Evolutionary conservation across 1,140 invertebrate genomes (phyloP), one percentile per base, ranked within the genome.

Genomic region (Drosophila varians): DNA sequence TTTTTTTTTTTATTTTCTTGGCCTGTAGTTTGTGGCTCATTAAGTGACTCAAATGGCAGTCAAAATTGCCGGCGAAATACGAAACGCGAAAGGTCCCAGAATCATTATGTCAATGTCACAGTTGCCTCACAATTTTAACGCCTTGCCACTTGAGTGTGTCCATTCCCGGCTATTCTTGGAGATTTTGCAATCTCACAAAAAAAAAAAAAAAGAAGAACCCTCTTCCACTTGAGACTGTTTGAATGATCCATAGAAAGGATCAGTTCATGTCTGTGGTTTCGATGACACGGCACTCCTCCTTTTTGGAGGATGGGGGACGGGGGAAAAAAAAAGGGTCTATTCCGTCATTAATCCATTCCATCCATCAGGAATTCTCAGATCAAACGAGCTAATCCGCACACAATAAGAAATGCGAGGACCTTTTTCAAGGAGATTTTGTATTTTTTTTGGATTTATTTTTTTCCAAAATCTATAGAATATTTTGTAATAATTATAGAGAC

Each of bases 41-140:
- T 86, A 84, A 73, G 76, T 79, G 60, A 56, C 66, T 83, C 65
- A 55, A 78, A 53, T 72, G 57, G 48, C 48, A 77, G 60, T 61
- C 28, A 45, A 69, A 51, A 55, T 12, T 54, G 21, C 19, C 38
- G 42, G n/a, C 46, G 31, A 51, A 34, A 40, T 19, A 19, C 42
- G 47, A 69, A 19, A 25, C 55, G 26, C 42, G 19, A 47, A 46
- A 19, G 26, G 28, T 49, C 69, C 48, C 40, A 86, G 80, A 86
- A 86, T 80, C 80, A 86, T 86, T 86, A 86, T 86, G 82, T 86
- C 80, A 86, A 87, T 87, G 80, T 87, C 43, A 42, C 16, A 72
- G 79, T 87, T 87, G 80, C 68, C 80, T 87, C 77, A 86, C 73
- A 51, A 42, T n/a, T 58, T 43, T 54, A 40, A 26, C 21, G 40